phyloP scores from a whole-genome alignment of 1,140 invertebrate species.

The Tetragnatha versicolor region DNA sequence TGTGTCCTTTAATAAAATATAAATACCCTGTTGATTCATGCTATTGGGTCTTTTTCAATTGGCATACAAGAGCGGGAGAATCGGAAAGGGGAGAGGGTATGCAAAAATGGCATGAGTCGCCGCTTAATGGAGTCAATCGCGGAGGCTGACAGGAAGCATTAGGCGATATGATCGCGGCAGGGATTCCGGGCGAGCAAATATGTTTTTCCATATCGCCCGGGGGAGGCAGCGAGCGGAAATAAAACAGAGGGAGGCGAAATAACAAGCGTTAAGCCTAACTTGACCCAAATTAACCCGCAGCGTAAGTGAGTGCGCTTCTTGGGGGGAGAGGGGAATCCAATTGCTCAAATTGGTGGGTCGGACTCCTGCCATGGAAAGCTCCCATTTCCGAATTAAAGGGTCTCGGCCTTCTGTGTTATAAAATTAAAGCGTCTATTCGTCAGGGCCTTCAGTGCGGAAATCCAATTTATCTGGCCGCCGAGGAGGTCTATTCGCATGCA shows the following conservation, averaged over 20 bases:
- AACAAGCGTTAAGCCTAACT: slow-evolving; percentile 54
- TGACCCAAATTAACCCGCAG: slow-evolving; percentile 54
- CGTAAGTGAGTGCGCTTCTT: slow-evolving; percentile 52
- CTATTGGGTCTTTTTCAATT: too few relatives aligned
- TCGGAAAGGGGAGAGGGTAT: too few relatives aligned
- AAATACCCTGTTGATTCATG: too few relatives aligned
- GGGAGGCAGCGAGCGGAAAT: background rate
- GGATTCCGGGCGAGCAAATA: slow-evolving; percentile 41
- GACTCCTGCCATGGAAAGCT: slow-evolving; percentile 43
- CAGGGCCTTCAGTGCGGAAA: slow-evolving; percentile 44
- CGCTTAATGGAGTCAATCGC: too few relatives aligned
- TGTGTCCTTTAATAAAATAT: too few relatives aligned
- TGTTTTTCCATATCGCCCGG: slow-evolving; percentile 35
- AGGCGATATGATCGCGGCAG: too few relatives aligned
- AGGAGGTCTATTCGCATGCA: slow-evolving; percentile 52
- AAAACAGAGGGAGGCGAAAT: slow-evolving; percentile 4
- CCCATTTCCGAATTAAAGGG: slow-evolving; percentile 54
- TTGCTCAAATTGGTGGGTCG: slow-evolving; percentile 54
- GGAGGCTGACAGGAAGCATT: too few relatives aligned
- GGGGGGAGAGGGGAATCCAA: slow-evolving; percentile 46
- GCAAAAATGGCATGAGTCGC: too few relatives aligned
- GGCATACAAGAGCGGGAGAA: too few relatives aligned
- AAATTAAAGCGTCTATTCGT: slow-evolving; percentile 56
- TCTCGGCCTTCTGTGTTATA: slow-evolving; percentile 50
- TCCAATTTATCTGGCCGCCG: slow-evolving; percentile 52